Percentiles rank a stretch among this genome's conserved stretches.
These are phyloP conservation scores for Boulengerochromis microlepis DNA, from an alignment of 2,113 vertebrate genomes.

Conservation along the genomic window DNA sequence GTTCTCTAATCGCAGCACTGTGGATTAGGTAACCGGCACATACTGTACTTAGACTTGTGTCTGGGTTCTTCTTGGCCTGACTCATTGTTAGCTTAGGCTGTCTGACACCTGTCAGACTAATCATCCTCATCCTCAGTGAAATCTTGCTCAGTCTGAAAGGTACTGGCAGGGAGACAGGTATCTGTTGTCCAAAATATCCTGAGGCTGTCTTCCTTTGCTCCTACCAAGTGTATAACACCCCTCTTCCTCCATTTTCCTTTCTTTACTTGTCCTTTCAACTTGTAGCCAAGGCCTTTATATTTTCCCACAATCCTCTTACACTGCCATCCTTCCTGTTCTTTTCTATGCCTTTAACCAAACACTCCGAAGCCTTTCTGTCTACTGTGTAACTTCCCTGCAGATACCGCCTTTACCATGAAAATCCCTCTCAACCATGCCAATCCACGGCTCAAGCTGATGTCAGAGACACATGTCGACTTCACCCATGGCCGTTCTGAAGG, in stretches of 20 bases:
- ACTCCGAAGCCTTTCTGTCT: slow-evolving; percentile 14
- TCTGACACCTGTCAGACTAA: slow-evolving; percentile 27
- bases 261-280: background rate
- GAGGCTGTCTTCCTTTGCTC: background rate
- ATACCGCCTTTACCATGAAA: background rate
- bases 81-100: slow-evolving; percentile 7
- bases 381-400: background rate
- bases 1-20: background rate
- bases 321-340: background rate
- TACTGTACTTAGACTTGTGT: background rate
- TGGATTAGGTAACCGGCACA: slow-evolving; percentile 1
- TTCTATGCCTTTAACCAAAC: slow-evolving; percentile 28
- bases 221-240: background rate
- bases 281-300: background rate
- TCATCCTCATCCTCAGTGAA: background rate
- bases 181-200: background rate
- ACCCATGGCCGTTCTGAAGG: slow-evolving; percentile 35
- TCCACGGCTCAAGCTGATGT: background rate
- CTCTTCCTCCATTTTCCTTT: background rate
- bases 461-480: background rate
- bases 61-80: background rate
- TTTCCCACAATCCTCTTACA: background rate
- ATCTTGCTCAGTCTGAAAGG: background rate
- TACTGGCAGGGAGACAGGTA: slow-evolving; percentile 14
- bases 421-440: slow-evolving; percentile 8